Base-by-base conservation (phyloP, 2,888 invertebrate species). In the Noctua comes region DNA sequence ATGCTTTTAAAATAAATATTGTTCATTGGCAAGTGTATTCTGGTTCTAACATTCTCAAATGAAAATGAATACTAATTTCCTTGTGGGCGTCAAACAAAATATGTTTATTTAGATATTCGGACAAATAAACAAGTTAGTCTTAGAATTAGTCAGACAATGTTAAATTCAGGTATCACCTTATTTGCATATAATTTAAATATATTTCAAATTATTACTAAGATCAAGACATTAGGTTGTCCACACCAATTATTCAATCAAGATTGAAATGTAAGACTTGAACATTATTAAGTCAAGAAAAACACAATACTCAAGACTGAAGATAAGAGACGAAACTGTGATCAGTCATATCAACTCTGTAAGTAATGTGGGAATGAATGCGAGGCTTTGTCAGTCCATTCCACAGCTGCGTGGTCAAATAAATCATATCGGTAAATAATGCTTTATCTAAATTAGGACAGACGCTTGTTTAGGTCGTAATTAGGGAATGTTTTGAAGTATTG, bases 401-500 rank as follows among this genome's bases (percentile, higher is more conserved):
- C 93, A 94, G 94, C 94, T 95, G 95, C 93, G 93, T 89, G 87
- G 88, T 91, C 91, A 88, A 90, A 95, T 95, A 95, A 94, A 95
- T 96, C 95, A 95, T 94, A 92, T 92, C 90, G 86, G 90, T 92
- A 92, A 91, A 92, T 93, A 88, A 91, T 88, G 85, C 88, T 88
- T 89, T 91, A 93, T 93, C 93, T 92, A 92, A 93, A 93, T 93
- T 93, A 91, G 92, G 91, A 91, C 89, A 89, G 91, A 91, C 89
- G 91, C 86, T 90, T 89, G 92, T 90, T 91, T 87, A 91, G 88
- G 90, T 91, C 87, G 89, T 91, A 91, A 93, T 92, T 91, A 91
- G 66, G 64, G n/a, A 86, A 66, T 83, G 72, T 74, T 77, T 59
- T 82, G 69, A 68, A 70, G n/a, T 64, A 54, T 70, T 68, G 77